Percentiles rank a stretch among this genome's conserved stretches.
These are phyloP conservation scores for Palythoa grandis DNA, from an alignment of 92 coral and sea anemone genomes.

Conservation along the genomic window DNA sequence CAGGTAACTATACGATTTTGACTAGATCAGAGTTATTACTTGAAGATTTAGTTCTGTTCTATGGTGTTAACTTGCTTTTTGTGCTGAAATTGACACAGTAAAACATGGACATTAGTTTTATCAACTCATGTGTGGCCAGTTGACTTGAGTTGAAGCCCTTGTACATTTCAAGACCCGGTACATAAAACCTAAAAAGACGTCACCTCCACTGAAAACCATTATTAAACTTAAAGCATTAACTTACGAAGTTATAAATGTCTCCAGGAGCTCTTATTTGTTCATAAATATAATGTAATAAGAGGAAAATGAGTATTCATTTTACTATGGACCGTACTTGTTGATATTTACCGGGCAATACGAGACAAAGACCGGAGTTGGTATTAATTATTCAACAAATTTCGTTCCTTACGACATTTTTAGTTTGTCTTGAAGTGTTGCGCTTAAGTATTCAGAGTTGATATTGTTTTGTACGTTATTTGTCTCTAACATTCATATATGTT, in stretches of 20 bases:
- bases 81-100: not conserved
- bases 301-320: not conserved
- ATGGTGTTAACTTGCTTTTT: not conserved
- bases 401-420: not conserved
- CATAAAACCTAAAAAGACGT: not conserved
- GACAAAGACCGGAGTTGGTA: constrained; percentile 29
- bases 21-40: not conserved
- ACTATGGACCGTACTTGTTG: not conserved
- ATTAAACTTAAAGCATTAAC: not conserved
- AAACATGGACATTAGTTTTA: not conserved
- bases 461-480: not conserved
- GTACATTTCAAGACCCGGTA: not conserved
- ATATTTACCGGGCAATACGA: constrained; percentile 23
- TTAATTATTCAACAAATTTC: constrained; percentile 27
- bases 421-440: not conserved
- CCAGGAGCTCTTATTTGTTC: not conserved
- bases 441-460: not conserved
- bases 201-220: not conserved
- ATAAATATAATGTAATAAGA: not conserved
- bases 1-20: not conserved
- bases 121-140: not conserved
- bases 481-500: not conserved
- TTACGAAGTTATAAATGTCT: not conserved
- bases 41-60: not conserved
- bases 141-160: not conserved